Percentiles rank a stretch among this genome's conserved stretches.
Conservation (phyloP, 1,140 invertebrate species). For the Drosophila melanogaster region Release_6_plus_ISO1_MT NT_033779.5:3432501-3433000, state of each 20-base stretch:
- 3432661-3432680: background rate
- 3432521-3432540: constrained; percentile 43
- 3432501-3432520: constrained; percentile 39
- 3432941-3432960: too few relatives aligned
- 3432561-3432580: constrained; percentile 17
- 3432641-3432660: constrained; percentile 39
- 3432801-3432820: background rate
- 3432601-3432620: constrained; percentile 21
- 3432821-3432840: background rate
- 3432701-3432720: background rate
- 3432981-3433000: background rate
- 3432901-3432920: background rate
- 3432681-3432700: background rate
- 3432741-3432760: background rate
- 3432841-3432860: background rate
- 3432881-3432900: background rate
- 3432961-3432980: background rate
- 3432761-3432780: constrained; percentile 42
- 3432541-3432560: constrained; percentile 10
- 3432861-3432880: background rate
- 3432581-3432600: constrained; percentile 43
- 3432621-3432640: constrained; percentile 1
- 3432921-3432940: background rate
- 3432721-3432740: background rate
- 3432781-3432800: constrained; percentile 15